Conservation (phyloP, 2,113 vertebrate genomes). For the Sceloporus tristichus region DNA sequence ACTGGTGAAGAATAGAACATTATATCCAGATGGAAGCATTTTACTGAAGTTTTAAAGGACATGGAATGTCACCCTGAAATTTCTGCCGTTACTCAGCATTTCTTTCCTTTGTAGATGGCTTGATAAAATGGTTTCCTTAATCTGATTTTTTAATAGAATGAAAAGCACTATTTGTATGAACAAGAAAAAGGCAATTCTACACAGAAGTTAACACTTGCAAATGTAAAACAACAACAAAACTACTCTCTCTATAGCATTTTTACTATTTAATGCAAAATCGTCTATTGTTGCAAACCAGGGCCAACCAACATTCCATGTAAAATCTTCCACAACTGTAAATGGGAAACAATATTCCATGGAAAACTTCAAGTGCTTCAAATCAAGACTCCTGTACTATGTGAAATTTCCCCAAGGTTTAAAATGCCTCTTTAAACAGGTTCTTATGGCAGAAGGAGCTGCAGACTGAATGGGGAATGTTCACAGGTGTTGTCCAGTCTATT, state of each 20-base stretch:
- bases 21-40: constrained; percentile 57
- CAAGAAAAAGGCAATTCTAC: background rate
- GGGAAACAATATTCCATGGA: too few species aligned
- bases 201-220: background rate
- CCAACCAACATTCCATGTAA: background rate
- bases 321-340: background rate
- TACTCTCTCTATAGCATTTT: background rate
- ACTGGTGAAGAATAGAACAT: constrained; percentile 69
- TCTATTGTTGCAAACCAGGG: background rate
- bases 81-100: constrained; percentile 51
- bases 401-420: too few species aligned
- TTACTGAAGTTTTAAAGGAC: constrained; percentile 64
- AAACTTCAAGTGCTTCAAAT: too few species aligned
- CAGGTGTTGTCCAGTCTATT: too few species aligned
- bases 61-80: constrained; percentile 67
- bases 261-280: background rate
- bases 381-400: too few species aligned
- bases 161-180: background rate
- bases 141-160: background rate
- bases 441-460: too few species aligned
- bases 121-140: constrained; percentile 37
- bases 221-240: background rate
- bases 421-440: too few species aligned
- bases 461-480: too few species aligned
- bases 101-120: constrained; percentile 37